Conservation (phyloP, 2,113 vertebrate species). For the Sceloporus tristichus region DNA sequence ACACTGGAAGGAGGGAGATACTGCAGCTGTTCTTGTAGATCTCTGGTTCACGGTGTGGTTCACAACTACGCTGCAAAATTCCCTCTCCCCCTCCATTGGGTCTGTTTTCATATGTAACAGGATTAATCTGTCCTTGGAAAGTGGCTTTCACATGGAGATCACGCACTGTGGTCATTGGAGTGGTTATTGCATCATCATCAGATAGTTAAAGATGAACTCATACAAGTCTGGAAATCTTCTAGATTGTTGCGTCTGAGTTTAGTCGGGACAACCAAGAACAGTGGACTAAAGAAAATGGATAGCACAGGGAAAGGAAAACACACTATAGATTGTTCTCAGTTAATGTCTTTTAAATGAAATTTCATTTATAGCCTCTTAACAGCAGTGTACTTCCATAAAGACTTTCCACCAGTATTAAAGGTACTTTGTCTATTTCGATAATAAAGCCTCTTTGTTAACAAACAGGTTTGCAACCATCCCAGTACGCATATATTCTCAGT, state of each 20-base stretch:
- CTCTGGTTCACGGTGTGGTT: neutral
- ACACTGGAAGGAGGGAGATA: slow-evolving; percentile 5
- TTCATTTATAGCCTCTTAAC: neutral
- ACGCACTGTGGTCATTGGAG: neutral
- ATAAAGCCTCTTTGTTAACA: no score
- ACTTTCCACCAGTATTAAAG: neutral
- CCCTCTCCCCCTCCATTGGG: no score
- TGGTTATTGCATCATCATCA: neutral
- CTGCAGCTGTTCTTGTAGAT: neutral
- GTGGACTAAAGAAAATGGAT: no score
- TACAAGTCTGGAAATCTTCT: neutral
- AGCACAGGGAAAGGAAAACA: neutral
- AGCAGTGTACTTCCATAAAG: neutral
- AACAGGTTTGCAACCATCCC: no score
- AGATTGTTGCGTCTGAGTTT: neutral
- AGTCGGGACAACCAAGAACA: neutral
- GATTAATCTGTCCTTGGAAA: neutral
- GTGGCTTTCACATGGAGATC: neutral
- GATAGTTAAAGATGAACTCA: slow-evolving; percentile 9
- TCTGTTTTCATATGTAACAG: slow-evolving; percentile 18
- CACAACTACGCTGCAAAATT: neutral
- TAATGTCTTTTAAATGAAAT: neutral
- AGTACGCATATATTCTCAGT: no score
- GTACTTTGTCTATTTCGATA: no score
- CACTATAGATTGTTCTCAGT: neutral